Evolutionary conservation across 2,113 vertebrate species (phyloP).

Genomic region (Zapus hudsonius): DNA sequence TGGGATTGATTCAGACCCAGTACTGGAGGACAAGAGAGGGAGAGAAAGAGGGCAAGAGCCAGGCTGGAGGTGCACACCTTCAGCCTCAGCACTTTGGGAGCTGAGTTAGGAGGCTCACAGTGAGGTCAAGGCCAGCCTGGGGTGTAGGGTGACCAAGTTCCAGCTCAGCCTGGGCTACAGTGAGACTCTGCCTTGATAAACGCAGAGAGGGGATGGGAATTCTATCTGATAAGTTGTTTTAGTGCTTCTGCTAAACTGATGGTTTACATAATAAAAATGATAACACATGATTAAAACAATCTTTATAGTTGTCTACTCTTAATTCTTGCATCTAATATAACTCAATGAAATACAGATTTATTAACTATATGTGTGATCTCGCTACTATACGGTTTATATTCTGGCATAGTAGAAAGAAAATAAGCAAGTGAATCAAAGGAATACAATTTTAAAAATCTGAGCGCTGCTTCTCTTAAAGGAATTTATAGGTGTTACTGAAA

Average conservation of each 20-base stretch:
- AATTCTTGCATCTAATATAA: neutral
- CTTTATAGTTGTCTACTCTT: neutral
- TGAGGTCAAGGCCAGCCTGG: no score
- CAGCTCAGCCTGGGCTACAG: no score
- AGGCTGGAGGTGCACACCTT: no score
- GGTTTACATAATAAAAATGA: neutral
- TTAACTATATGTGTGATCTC: neutral
- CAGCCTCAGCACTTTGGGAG: no score
- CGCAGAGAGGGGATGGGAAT: no score
- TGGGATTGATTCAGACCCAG: no score
- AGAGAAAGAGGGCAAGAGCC: no score
- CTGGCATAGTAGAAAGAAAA: neutral
- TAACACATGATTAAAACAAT: neutral
- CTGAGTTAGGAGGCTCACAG: no score
- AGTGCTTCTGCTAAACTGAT: neutral
- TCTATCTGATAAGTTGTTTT: no score
- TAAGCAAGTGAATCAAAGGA: neutral
- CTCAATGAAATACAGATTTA: neutral
- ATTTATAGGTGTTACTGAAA: neutral
- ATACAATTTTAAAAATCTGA: slow-evolving; percentile 1
- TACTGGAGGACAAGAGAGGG: no score
- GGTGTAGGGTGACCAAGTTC: no score
- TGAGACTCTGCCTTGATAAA: no score
- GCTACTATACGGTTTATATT: neutral
- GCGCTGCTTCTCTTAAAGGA: neutral